phyloP scores from a whole-genome alignment of 2,797 vertebrate species.

The Spinus olivaceus region DNA sequence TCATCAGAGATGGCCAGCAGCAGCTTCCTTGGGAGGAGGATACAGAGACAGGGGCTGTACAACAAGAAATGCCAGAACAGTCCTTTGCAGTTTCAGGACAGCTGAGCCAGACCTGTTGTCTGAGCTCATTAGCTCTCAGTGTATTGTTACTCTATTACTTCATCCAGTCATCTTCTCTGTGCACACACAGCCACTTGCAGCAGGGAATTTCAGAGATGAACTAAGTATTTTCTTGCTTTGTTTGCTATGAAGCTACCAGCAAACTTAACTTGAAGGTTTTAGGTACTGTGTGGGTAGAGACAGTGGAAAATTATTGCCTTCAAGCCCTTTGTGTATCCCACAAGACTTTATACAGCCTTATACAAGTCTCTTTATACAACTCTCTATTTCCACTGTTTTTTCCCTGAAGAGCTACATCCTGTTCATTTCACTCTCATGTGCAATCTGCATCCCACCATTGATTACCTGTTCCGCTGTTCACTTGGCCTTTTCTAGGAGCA shows the following conservation, averaged over 20 bases:
- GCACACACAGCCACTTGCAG: neutral
- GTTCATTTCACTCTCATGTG: neutral
- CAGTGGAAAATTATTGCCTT: neutral
- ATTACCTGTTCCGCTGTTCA: neutral
- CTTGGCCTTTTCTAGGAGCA: neutral
- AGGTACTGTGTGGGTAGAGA: neutral
- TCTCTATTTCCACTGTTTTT: neutral
- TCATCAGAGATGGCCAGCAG: neutral
- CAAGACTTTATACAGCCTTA: neutral
- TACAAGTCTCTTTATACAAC: neutral
- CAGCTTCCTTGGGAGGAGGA: neutral
- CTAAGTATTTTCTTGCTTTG: fast-evolving
- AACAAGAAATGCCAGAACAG: neutral
- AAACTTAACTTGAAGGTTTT: neutral
- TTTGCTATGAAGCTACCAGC: neutral
- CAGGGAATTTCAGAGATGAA: neutral
- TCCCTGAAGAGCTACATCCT: neutral
- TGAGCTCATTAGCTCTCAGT: neutral
- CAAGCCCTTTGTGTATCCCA: neutral
- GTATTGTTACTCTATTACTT: neutral
- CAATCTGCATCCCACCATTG: neutral
- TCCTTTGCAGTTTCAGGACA: neutral
- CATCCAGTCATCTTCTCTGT: fast-evolving
- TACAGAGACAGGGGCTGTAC: neutral
- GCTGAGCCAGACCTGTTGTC: fast-evolving